Conservation (phyloP, 2,797 vertebrate species). For the Varecia variegata region DNA sequence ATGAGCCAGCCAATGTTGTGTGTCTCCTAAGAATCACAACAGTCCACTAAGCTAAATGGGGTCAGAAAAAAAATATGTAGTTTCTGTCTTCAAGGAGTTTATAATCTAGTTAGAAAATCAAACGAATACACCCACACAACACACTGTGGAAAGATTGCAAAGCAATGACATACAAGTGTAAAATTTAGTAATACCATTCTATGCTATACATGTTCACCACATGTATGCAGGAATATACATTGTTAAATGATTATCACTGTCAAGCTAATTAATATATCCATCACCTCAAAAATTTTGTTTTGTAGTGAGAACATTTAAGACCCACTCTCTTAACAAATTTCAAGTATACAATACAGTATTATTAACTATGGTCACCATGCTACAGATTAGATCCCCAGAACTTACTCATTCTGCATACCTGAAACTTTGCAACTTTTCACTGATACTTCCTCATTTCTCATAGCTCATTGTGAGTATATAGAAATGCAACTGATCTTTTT, state of each 20-base stretch:
- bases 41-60: not conserved
- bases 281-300: not conserved
- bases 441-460: not conserved
- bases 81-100: not conserved
- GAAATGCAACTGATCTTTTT: not conserved
- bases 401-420: not conserved
- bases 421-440: not conserved
- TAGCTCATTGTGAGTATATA: not conserved
- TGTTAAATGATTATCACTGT: not conserved
- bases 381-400: not conserved
- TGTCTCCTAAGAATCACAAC: not conserved
- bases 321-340: not conserved
- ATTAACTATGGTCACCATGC: not conserved
- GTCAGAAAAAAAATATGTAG: not conserved
- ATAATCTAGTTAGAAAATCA: slow-evolving; percentile 16
- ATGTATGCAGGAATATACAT: not conserved
- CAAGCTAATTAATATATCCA: not conserved
- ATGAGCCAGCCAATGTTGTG: not conserved
- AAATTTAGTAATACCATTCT: not conserved
- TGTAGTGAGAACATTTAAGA: not conserved
- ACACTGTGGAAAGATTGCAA: not conserved
- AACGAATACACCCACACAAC: not conserved
- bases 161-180: not conserved
- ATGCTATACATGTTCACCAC: not conserved
- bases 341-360: not conserved